A percentile compares a stretch with the other conserved stretches of the same genome.
Evolutionary conservation across 1,140 invertebrate genomes (phyloP).

Genomic region (Laupala kohalensis): DNA sequence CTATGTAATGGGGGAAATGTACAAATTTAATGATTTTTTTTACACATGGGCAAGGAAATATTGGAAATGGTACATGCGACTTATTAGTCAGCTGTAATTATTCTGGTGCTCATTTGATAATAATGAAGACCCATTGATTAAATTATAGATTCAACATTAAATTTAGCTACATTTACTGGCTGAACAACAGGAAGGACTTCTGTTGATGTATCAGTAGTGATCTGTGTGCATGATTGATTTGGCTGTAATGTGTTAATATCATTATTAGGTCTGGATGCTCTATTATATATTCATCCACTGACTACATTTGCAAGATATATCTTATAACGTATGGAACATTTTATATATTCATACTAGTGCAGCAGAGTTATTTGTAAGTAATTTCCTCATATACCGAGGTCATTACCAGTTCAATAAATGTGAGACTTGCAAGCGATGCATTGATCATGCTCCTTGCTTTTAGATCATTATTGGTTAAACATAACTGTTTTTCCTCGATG

Average conservation of each 20-base stretch:
- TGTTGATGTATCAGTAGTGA: no score
- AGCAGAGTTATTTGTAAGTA: no score
- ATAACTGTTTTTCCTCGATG: background rate
- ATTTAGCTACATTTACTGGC: background rate
- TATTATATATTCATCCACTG: background rate
- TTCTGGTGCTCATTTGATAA: background rate
- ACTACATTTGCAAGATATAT: background rate
- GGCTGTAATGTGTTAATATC: background rate
- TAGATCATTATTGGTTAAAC: background rate
- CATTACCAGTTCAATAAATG: no score
- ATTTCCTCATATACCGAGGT: no score
- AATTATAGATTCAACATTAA: background rate
- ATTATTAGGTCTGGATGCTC: background rate
- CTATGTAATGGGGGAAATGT: background rate
- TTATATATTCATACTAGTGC: no score
- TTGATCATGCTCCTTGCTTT: no score
- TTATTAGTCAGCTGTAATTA: background rate
- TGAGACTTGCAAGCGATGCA: no score
- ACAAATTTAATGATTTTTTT: background rate
- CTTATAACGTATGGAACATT: no score
- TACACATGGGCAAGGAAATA: background rate
- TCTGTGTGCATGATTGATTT: no score
- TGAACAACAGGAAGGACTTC: background rate
- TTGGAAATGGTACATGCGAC: background rate
- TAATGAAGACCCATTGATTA: background rate